These are phyloP conservation scores for Polietes domitor DNA, from an alignment of 2,888 invertebrate species.

Conservation along the genomic window DNA sequence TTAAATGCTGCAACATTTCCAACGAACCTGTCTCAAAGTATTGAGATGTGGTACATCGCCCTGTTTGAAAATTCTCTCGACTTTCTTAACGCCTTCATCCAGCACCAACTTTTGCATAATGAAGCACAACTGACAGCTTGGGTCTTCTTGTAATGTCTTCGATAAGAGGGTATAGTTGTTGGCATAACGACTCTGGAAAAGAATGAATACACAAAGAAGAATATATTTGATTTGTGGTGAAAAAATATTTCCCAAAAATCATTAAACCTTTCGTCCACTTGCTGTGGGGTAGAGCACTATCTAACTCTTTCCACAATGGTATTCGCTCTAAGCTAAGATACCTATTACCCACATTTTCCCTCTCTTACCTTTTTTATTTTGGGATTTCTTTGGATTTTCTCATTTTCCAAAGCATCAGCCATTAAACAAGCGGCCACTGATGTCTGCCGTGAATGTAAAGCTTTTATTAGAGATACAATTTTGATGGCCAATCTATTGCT, in stretches of 20 bases:
- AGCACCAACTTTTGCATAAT: constrained; percentile 92
- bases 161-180: constrained; percentile 93
- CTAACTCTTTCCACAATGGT: too few species aligned
- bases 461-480: constrained; percentile 90
- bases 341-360: neutral
- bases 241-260: too few species aligned
- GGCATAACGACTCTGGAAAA: constrained; percentile 89
- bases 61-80: constrained; percentile 92
- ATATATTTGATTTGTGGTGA: too few species aligned
- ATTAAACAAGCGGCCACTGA: constrained; percentile 96
- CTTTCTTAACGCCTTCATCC: constrained; percentile 87
- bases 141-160: constrained; percentile 95
- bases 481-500: constrained; percentile 94
- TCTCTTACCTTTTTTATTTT: constrained; percentile 79
- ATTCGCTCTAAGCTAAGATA: too few species aligned
- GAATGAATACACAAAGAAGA: neutral
- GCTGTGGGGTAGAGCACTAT: neutral
- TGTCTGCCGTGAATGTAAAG: constrained; percentile 89
- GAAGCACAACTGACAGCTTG: constrained; percentile 95
- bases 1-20: neutral
- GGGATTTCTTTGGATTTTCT: constrained; percentile 84
- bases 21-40: constrained; percentile 89
- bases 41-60: constrained; percentile 93
- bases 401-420: constrained; percentile 95
- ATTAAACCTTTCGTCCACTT: too few species aligned